Base-by-base conservation (phyloP, 2,888 invertebrate genomes). In the Epirrita christyi region DNA sequence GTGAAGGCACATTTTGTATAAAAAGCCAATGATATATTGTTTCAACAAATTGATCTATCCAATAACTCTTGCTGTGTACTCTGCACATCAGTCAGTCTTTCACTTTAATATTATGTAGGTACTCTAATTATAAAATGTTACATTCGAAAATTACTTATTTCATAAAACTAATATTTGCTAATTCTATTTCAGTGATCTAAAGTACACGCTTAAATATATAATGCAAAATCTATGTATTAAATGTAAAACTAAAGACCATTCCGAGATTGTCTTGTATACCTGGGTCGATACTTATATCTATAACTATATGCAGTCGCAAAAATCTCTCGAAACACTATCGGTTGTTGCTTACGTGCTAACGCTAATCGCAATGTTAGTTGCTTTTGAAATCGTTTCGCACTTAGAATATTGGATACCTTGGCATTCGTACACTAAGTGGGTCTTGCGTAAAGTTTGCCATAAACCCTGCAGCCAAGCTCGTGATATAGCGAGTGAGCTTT, bases 11-110 rank as follows among this genome's bases (percentile, higher is more conserved):
- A 78, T 82, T 80, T 78, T 78, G 78, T 82, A 85, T 80, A 82
- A 81, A 75, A 88, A 88, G 87, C 86, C 77, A 78, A 86, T 87
- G 83, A 80, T 44, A 75, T 73, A 55, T 82, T 78, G 79, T 81
- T 72, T 70, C 71, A 66, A 64, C 45, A 64, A 57, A 63, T 60
- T 45, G 51, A 44, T 42, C 49, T 53, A 55, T 55, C 56, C 50
- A 34, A 64, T 63, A 65, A 63, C 44, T 59, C 62, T 38, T 44
- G 29, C 37, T 51, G 59, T 55, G 53, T 46, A 27, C 14, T 54
- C 32, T 50, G 46, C 54, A 49, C 46, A 59, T 29, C 45, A 59
- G 53, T 53, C 36, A 15, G 14, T 49, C 1, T 21, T 29, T 48
- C 36, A 40, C 14, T 49, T 36, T 41, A 50, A 29, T 49, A 37